These are phyloP conservation scores for Drusus annulatus DNA, from an alignment of 1,140 invertebrate species.

Conservation along the genomic window DNA sequence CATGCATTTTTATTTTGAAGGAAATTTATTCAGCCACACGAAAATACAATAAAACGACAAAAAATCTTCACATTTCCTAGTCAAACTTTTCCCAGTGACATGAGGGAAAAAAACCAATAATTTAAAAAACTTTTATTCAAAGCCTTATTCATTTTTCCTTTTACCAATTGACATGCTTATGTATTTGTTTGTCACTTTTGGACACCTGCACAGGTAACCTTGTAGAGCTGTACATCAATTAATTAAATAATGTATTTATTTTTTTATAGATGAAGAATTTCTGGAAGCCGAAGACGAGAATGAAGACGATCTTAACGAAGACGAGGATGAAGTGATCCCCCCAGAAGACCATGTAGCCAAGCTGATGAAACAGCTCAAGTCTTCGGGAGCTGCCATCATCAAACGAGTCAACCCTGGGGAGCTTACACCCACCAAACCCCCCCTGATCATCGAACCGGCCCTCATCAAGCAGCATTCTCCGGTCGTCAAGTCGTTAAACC, in stretches of 20 bases:
- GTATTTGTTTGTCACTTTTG: too few relatives aligned
- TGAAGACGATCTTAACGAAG: slow-evolving; percentile 32
- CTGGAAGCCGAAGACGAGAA: slow-evolving; percentile 15
- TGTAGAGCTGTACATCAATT: too few relatives aligned
- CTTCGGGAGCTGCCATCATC: slow-evolving; percentile 45
- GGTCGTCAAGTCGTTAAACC: not conserved
- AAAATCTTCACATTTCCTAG: too few relatives aligned
- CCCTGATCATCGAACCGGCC: not conserved
- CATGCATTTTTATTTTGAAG: too few relatives aligned
- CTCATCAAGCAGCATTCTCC: not conserved
- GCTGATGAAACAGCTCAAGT: slow-evolving; percentile 40
- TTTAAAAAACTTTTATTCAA: too few relatives aligned
- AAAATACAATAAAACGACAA: too few relatives aligned
- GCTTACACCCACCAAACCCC: not conserved
- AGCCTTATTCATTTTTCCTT: too few relatives aligned
- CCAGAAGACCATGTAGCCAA: slow-evolving; percentile 27
- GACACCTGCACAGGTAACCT: too few relatives aligned
- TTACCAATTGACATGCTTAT: too few relatives aligned
- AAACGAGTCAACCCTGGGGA: not conserved
- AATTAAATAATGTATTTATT: not conserved
- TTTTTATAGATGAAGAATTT: slow-evolving; percentile 28
- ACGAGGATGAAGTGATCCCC: not conserved
- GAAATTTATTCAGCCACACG: too few relatives aligned
- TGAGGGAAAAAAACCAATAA: too few relatives aligned
- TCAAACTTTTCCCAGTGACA: too few relatives aligned